These are phyloP conservation scores for Rhopilema esculentum DNA, from an alignment of 30 jellyfish, hydroid and myxozoan genomes.

Conservation along the genomic window DNA sequence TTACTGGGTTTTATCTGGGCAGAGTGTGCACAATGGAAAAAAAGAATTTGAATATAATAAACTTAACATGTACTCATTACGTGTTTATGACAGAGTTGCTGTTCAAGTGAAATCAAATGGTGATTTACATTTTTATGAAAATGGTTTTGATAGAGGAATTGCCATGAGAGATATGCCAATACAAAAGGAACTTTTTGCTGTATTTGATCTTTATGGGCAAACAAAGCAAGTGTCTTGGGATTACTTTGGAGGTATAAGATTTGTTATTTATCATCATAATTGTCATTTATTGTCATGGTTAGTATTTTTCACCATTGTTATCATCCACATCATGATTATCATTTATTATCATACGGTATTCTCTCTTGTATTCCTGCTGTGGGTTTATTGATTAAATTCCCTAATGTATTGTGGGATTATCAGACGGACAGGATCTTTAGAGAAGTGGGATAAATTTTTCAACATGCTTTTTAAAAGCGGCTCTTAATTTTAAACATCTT, in stretches of 20 bases:
- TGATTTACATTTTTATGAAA: conserved; percentile 68
- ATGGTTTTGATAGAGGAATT: conserved; percentile 60
- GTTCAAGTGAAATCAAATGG: conserved; percentile 85
- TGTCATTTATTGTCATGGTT: not conserved
- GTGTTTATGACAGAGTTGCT: conserved; percentile 70
- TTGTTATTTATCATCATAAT: not conserved
- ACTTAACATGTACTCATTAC: conserved; percentile 52
- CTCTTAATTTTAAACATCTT: no score
- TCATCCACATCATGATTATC: no score
- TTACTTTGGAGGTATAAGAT: conserved; percentile 55
- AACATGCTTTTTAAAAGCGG: no score
- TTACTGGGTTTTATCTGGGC: conserved; percentile 79
- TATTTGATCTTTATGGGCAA: conserved; percentile 82
- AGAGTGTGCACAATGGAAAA: conserved; percentile 56
- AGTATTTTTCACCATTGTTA: not conserved
- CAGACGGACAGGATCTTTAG: no score
- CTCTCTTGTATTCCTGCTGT: no score
- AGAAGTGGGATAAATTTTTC: no score
- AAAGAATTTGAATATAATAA: conserved; percentile 25
- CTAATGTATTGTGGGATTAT: not conserved
- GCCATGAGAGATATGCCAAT: conserved; percentile 66
- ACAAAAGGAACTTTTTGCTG: conserved; percentile 67
- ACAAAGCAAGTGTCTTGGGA: conserved; percentile 78
- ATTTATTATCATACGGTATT: no score
- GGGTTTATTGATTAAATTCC: no score